Conservation (phyloP, 2,797 vertebrate genomes). For the Jordanella pulchra region DNA sequence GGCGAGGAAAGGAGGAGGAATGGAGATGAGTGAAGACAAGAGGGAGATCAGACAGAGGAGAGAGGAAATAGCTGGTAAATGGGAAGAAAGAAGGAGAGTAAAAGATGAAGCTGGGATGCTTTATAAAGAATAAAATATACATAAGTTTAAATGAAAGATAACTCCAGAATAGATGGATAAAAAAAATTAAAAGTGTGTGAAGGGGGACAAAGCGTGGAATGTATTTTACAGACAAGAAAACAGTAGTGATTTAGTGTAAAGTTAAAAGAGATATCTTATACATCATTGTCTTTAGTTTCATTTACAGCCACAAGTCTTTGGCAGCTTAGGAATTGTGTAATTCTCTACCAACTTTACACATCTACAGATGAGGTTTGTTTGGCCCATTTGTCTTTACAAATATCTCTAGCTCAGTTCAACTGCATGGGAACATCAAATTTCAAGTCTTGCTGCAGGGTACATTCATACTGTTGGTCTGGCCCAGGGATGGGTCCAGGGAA, state of each 20-base stretch:
- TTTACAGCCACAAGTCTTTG: too few relatives aligned
- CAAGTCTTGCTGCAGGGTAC: too few relatives aligned
- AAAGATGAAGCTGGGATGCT: not conserved
- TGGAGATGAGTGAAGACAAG: not conserved
- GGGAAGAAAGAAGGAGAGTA: not conserved
- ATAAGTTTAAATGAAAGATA: not conserved
- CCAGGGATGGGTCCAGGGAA: too few relatives aligned
- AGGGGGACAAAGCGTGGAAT: not conserved
- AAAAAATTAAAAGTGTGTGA: not conserved
- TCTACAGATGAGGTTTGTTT: too few relatives aligned
- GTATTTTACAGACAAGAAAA: not conserved
- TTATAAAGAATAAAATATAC: not conserved
- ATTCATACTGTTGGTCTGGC: too few relatives aligned
- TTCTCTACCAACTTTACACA: too few relatives aligned
- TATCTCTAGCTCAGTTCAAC: too few relatives aligned
- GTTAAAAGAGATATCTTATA: too few relatives aligned
- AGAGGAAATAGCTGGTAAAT: not conserved
- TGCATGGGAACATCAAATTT: too few relatives aligned
- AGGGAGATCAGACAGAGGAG: not conserved
- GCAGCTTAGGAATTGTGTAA: too few relatives aligned
- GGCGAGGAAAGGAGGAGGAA: slow-evolving; percentile 5
- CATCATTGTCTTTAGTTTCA: not conserved
- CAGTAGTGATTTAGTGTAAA: not conserved
- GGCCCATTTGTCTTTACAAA: too few relatives aligned
- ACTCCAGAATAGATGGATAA: too few relatives aligned